Conservation (phyloP, 2,888 invertebrate species). For the Neoscelio sp. region DNA sequence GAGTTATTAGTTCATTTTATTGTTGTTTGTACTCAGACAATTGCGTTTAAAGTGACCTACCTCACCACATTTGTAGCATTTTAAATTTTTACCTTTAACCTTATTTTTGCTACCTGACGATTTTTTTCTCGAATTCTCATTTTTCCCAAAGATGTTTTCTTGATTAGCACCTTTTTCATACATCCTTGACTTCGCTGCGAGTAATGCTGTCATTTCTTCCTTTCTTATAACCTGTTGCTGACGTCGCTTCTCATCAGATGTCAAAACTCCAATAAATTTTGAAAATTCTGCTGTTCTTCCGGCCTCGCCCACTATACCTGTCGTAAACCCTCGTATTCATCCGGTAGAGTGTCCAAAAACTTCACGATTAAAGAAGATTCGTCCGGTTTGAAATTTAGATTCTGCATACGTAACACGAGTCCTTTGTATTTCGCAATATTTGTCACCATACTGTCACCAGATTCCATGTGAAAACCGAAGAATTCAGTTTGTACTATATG, state of each 20-base stretch:
- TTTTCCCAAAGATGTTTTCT: too few relatives aligned
- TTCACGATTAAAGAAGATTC: conserved; percentile 52
- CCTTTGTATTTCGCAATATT: conserved; percentile 42
- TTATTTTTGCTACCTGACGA: too few relatives aligned
- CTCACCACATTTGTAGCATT: too few relatives aligned
- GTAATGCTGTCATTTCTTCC: too few relatives aligned
- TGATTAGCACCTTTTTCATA: too few relatives aligned
- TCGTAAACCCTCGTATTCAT: conserved; percentile 47
- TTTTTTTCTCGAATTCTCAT: too few relatives aligned
- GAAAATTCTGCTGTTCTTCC: conserved; percentile 42
- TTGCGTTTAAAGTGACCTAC: too few relatives aligned
- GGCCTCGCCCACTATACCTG: conserved; percentile 55
- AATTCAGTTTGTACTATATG: conserved; percentile 46
- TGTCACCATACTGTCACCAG: conserved; percentile 34
- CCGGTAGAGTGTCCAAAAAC: conserved; percentile 50
- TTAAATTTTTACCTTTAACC: too few relatives aligned
- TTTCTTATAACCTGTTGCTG: conserved; percentile 18
- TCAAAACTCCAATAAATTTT: conserved; percentile 27
- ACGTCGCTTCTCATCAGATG: conserved; percentile 34
- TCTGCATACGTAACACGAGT: conserved; percentile 40
- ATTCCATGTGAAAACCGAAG: conserved; percentile 32
- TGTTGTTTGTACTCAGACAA: too few relatives aligned
- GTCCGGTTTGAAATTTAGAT: conserved; percentile 51
- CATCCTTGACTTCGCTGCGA: too few relatives aligned
- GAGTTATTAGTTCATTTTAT: too few relatives aligned